Percentiles rank a stretch among this genome's conserved stretches.
Conservation (phyloP, 2,113 vertebrate species). For the human (Homo sapiens) region GRCh38 chr1:192767501-192768000, state of each 20-base stretch:
- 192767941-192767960: background rate
- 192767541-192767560: background rate
- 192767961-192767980: constrained; percentile 38
- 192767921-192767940: background rate
- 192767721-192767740: background rate
- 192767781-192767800: background rate
- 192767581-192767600: background rate
- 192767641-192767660: background rate
- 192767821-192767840: background rate
- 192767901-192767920: background rate
- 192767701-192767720: background rate
- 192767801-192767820: background rate
- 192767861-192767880: background rate
- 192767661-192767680: background rate
- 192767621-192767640: background rate
- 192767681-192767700: background rate
- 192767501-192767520: background rate
- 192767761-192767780: background rate
- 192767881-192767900: background rate
- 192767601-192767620: background rate
- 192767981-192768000: constrained; percentile 11
- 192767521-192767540: background rate
- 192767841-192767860: background rate
- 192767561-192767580: background rate
- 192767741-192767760: background rate